phyloP scores from a whole-genome alignment of 2,113 vertebrate genomes.

The Galeopterus variegatus region DNA sequence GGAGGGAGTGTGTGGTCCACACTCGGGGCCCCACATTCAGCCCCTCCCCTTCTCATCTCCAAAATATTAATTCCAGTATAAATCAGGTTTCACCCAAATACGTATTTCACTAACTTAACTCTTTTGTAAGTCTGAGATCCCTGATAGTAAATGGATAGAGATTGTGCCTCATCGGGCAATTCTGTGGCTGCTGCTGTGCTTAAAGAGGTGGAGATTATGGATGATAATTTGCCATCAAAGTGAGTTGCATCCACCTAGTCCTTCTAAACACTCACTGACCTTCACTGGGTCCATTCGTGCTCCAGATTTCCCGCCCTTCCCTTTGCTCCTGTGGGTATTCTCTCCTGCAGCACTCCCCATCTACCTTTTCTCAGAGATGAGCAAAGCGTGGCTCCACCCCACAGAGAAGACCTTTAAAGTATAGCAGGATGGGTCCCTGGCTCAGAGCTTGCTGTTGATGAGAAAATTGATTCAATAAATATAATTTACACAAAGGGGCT shows the following conservation, averaged over 20 bases:
- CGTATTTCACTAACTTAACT: neutral
- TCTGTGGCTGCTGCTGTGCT: neutral
- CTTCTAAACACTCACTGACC: no score
- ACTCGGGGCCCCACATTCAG: accelerated
- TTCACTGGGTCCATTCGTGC: neutral
- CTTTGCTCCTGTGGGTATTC: neutral
- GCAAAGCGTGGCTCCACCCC: neutral
- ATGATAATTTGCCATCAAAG: neutral
- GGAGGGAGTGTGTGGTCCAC: accelerated
- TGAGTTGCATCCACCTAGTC: no score
- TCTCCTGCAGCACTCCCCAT: neutral
- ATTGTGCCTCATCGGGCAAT: neutral
- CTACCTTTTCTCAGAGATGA: neutral
- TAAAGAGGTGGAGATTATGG: accelerated
- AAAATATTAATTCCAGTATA: neutral
- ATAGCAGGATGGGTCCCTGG: neutral
- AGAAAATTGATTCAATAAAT: neutral
- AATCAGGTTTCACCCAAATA: neutral
- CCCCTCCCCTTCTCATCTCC: accelerated
- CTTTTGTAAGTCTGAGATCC: neutral
- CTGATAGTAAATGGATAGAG: neutral
- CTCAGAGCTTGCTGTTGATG: neutral
- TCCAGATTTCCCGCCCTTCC: neutral
- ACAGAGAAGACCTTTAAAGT: neutral
- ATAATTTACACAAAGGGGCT: constrained; percentile 8